Conservation (phyloP, 2,797 vertebrate species). For the Nyctibius grandis region DNA sequence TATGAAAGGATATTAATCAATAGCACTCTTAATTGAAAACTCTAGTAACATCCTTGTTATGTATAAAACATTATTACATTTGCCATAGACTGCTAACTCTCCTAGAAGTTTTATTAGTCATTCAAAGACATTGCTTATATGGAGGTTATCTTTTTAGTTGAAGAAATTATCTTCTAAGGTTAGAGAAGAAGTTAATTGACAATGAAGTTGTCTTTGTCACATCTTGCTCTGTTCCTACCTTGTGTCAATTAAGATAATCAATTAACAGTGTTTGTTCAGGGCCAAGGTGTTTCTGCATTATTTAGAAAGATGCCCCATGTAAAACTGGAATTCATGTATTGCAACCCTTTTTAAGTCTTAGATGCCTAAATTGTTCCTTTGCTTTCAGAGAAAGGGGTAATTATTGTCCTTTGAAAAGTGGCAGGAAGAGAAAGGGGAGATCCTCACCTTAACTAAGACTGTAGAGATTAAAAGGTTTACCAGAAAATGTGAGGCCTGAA, state of each 20-base stretch:
- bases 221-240: not conserved
- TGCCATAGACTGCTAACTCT: not conserved
- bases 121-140: not conserved
- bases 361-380: not conserved
- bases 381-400: not conserved
- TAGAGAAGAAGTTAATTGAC: not conserved
- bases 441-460: not conserved
- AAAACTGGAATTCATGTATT: not conserved
- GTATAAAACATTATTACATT: not conserved
- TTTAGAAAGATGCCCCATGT: not conserved
- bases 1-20: not conserved
- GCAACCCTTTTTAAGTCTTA: not conserved
- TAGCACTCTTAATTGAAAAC: not conserved
- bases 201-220: not conserved
- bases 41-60: not conserved
- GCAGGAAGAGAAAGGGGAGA: not conserved
- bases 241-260: not conserved
- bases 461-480: not conserved
- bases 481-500: not conserved
- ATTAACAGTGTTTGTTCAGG: not conserved
- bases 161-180: not conserved
- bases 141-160: not conserved
- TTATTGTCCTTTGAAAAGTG: not conserved
- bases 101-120: not conserved
- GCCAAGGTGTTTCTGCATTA: not conserved